These are phyloP conservation scores for Morelia viridis DNA, from an alignment of 2,797 vertebrate species.

Conservation along the genomic window DNA sequence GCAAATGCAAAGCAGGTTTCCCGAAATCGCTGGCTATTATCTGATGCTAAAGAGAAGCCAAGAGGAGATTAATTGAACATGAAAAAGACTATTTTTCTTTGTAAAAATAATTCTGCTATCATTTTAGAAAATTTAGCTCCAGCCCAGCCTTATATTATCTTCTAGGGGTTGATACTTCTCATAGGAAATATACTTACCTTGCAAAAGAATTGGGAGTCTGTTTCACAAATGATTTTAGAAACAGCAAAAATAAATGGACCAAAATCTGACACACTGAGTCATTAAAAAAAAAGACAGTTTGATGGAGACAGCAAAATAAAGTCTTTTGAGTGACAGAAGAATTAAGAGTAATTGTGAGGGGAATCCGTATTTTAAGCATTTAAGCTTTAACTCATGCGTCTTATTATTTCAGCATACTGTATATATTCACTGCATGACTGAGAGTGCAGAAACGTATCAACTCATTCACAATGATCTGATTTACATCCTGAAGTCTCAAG, in stretches of 20 bases:
- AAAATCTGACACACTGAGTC: background rate
- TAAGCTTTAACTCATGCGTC: background rate
- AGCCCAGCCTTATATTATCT: background rate
- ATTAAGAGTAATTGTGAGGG: background rate
- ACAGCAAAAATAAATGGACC: background rate
- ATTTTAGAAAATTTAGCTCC: background rate
- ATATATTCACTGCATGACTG: background rate
- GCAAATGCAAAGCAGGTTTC: conserved; percentile 99
- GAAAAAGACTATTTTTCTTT: background rate
- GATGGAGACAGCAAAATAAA: background rate
- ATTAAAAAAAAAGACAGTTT: background rate
- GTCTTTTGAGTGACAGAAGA: background rate
- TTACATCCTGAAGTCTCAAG: background rate
- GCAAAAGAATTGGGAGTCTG: background rate
- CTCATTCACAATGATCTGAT: background rate
- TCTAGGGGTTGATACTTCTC: background rate
- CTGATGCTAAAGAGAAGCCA: conserved; percentile 81
- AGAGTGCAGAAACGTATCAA: background rate
- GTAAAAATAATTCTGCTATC: background rate
- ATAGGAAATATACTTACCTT: background rate
- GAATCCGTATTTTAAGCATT: background rate
- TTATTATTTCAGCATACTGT: background rate
- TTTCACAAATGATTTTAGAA: background rate
- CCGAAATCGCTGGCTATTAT: conserved; percentile 98
- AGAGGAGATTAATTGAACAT: background rate